Evolutionary conservation across 1,140 invertebrate genomes (phyloP), one percentile per base, ranked within the genome.

Genomic region (Drosophila tristis): DNA sequence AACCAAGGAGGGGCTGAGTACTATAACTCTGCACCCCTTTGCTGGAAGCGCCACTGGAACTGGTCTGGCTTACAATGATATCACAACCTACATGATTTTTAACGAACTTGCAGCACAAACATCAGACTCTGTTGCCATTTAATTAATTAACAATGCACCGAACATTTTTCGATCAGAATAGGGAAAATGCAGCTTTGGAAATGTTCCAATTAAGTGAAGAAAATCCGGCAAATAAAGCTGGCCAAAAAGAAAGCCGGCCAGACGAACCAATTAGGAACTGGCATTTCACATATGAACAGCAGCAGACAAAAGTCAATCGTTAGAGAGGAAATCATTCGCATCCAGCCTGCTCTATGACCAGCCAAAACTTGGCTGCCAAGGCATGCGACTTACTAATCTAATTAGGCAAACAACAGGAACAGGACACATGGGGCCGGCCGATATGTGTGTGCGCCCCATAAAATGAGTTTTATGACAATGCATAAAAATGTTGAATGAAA

Each of bases 381-480:
- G 74, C 81, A 87, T 87, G 73, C 64, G 58, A 63, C 79, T 63
- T 77, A 89, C 79, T 89, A 89, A 89, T 84, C 79, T 84, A 80
- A 89, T 89, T 89, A 84, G 84, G 54, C 62, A 77, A 82, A 45
- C 72, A 71, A 55, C 63, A 60, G 49, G 16, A 29, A 42, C 15
- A 42, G 39, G n/a, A n/a, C 25, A 35, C 9, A 42, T 42, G 50
- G 9, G 20, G 29, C 31, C 8, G 29, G 7, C 45, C 23, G 39
- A 23, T 57, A 44, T 61, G 55, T 35, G 59, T 84, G 20, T 20
- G 56, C 29, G 49, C 47, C 58, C 71, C 87, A 84, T 90, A 80
- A 90, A 90, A 90, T 82, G 73, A 84, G 55, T 86, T 90, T 90
- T 86, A 90, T 90, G 86, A 90, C 87, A 76, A 57, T 84, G 85